Base-by-base conservation (phyloP, 53 echinoderm and acorn worm genomes). In the Actinopyga echinites region DNA sequence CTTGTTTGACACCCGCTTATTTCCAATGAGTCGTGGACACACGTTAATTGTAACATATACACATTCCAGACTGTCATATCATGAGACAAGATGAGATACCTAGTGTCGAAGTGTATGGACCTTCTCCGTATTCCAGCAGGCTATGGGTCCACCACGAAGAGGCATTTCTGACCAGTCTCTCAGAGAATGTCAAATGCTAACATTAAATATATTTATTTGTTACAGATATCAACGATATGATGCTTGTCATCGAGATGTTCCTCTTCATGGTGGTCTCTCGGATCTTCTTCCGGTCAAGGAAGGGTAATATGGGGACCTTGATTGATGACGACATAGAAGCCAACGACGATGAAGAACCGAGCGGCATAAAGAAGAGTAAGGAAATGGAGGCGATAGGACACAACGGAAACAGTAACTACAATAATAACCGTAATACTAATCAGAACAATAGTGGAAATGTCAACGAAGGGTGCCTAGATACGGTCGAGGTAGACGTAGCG, bases 201-300 rank as follows among this genome's bases (percentile, higher is more conserved):
- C 26, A 55, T 5, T 5, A 43, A 55, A 42, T 8, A 13, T 17
- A 53, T 44, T 31, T 31, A 11, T 6, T 33, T 60, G 19, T 57
- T 43, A 35, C 92, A 95, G 95, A 95, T 49, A 89, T 92, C 84
- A 83, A 86, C 74, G 92, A 95, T 69, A 83, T 92, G 80, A 55
- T 95, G 59, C 86, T 86, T 5, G 85, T 95, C 5, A 83, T 89
- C 15, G 95, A 95, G 62, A 95, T 95, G 95, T 82, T 93, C 17
- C 62, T 95, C 57, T 93, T 95, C 79, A 79, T 74, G 31, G 44
- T 82, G 10, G 85, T 92, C 64, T 87, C 90, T 11, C 88, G 92
- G 2, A 64, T 95, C 65, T 90, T 85, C 78, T 95, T 90, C 89
- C 92, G 95, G 2, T 85, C 86, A 5, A 73, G 86, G 4, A 80